These are phyloP conservation scores for Drosophila pectinifera DNA, from an alignment of 1,140 invertebrate species.

Conservation along the genomic window DNA sequence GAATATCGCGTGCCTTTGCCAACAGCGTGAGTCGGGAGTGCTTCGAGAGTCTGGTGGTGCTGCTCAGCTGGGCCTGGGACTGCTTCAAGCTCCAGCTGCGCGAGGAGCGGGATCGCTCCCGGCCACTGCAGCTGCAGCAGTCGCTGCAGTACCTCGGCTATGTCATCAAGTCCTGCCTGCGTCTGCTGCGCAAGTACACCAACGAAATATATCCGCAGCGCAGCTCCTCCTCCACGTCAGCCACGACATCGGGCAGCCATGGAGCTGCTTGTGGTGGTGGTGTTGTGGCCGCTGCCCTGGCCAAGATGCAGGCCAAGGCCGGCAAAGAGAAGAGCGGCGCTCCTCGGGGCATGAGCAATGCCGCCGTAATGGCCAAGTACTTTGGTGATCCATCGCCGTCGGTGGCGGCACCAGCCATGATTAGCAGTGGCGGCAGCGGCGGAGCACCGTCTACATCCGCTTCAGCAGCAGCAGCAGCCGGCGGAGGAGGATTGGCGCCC, in stretches of 20 bases:
- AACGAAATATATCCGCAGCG: conserved; percentile 94
- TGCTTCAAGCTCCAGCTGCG: conserved; percentile 89
- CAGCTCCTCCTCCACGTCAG: conserved; percentile 8
- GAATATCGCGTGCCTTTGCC: conserved; percentile 91
- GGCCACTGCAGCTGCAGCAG: conserved; percentile 85
- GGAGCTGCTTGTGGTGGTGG: no score
- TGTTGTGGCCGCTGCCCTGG: conserved; percentile 78
- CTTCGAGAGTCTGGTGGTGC: conserved; percentile 92
- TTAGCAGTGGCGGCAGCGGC: conserved; percentile 17
- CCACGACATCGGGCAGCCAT: conserved; percentile 14
- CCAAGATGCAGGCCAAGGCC: conserved; percentile 89
- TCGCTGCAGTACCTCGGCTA: conserved; percentile 93
- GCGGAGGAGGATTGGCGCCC: not conserved
- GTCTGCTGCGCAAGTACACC: conserved; percentile 93
- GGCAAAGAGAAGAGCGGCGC: conserved; percentile 62
- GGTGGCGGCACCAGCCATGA: conserved; percentile 8
- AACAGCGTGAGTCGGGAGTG: conserved; percentile 92
- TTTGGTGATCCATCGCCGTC: conserved; percentile 39
- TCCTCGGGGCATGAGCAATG: conserved; percentile 29
- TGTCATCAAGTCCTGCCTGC: conserved; percentile 92
- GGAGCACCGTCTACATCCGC: conserved; percentile 27
- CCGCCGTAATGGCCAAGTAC: conserved; percentile 46
- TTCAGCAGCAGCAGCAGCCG: not conserved
- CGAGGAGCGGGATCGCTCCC: conserved; percentile 86
- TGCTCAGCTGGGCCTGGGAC: conserved; percentile 93